Conservation (phyloP, 2,797 vertebrate genomes). For the Channa striata region DNA sequence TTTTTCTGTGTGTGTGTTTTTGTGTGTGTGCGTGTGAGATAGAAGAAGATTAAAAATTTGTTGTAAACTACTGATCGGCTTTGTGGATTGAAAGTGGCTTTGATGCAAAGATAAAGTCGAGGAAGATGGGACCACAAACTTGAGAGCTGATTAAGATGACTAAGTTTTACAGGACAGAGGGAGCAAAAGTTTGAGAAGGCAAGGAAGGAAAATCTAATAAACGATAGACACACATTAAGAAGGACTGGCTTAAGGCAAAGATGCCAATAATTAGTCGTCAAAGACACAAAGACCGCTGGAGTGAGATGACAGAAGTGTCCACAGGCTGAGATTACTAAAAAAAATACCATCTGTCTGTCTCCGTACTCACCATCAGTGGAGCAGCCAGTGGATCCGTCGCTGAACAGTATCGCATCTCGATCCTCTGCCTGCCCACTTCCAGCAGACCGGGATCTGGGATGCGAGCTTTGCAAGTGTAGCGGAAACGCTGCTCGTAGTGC, state of each 20-base stretch:
- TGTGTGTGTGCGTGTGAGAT: slow-evolving; percentile 7
- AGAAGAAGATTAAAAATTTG: slow-evolving; percentile 35
- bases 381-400: slow-evolving; percentile 94
- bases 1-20: neutral
- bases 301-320: slow-evolving; percentile 45
- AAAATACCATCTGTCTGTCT: slow-evolving; percentile 45
- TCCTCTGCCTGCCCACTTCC: slow-evolving; percentile 95
- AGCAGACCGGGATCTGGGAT: slow-evolving; percentile 90
- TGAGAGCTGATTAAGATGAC: slow-evolving; percentile 29
- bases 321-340: slow-evolving; percentile 44
- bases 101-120: slow-evolving; percentile 58
- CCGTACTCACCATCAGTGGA: slow-evolving; percentile 92
- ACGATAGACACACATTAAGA: slow-evolving; percentile 27
- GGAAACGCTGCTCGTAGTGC: slow-evolving; percentile 96
- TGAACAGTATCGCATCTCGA: slow-evolving; percentile 98
- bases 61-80: slow-evolving; percentile 56
- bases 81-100: slow-evolving; percentile 65
- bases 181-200: slow-evolving; percentile 29
- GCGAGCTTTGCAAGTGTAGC: slow-evolving; percentile 96
- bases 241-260: slow-evolving; percentile 32
- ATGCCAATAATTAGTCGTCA: slow-evolving; percentile 54
- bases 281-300: slow-evolving; percentile 50
- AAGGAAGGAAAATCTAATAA: slow-evolving; percentile 25
- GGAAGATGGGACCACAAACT: slow-evolving; percentile 20
- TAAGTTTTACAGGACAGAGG: slow-evolving; percentile 36